Evolutionary conservation across 1,140 invertebrate genomes (phyloP).

Genomic region (Drosophila arizonae): DNA sequence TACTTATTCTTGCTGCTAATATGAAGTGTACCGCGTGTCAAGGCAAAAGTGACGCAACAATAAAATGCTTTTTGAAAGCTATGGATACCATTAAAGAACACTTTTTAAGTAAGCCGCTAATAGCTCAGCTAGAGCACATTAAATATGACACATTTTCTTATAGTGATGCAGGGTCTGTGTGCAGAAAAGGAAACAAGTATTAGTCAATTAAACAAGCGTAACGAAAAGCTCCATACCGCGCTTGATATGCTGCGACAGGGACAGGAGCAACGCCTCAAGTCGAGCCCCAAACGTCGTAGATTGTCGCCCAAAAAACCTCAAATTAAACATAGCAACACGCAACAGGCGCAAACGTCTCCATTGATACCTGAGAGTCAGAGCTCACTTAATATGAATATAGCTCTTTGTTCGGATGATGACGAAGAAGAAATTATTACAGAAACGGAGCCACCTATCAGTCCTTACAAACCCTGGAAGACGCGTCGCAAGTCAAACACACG

Average conservation of each 20-base stretch:
- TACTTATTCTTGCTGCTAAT: neutral
- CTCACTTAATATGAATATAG: conserved; percentile 73
- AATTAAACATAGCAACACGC: conserved; percentile 1
- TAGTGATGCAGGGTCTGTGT: conserved; percentile 50
- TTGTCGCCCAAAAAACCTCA: conserved; percentile 45
- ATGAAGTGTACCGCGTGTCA: conserved; percentile 56
- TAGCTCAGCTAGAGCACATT: too few relatives aligned
- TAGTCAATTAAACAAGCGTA: conserved; percentile 33
- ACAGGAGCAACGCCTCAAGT: conserved; percentile 7
- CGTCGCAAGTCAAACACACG: conserved; percentile 32
- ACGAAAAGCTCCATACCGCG: conserved; percentile 56
- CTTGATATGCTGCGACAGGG: conserved; percentile 42
- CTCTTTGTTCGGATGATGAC: conserved; percentile 41
- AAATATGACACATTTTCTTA: neutral
- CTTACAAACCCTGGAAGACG: conserved; percentile 38
- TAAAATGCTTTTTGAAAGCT: conserved; percentile 47
- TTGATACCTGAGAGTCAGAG: conserved; percentile 47
- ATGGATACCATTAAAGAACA: conserved; percentile 52
- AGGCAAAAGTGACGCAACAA: conserved; percentile 30
- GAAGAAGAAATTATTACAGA: conserved; percentile 66
- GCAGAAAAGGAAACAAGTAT: conserved; percentile 44
- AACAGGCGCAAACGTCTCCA: conserved; percentile 34
- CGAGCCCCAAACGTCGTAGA: conserved; percentile 51
- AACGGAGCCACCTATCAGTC: conserved; percentile 50
- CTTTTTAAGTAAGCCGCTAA: conserved; percentile 45